Conservation (phyloP, 2,888 invertebrate species). For the Xestoiulus laeticollis region DNA sequence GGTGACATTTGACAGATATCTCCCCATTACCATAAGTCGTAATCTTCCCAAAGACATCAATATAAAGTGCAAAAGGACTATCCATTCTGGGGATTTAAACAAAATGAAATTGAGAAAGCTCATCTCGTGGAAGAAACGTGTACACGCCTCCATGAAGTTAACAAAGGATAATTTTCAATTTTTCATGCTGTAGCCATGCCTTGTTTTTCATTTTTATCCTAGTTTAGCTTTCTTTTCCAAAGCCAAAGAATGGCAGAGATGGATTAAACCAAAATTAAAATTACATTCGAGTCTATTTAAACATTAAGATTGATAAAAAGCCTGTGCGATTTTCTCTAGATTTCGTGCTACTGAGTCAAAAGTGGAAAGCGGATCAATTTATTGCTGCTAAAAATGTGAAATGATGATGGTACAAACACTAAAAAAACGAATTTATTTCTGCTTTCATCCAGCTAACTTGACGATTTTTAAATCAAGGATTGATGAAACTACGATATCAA, state of each 20-base stretch:
- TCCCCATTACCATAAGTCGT: slow-evolving; percentile 34
- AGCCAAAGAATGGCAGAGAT: background rate
- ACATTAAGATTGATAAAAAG: background rate
- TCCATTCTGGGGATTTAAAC: slow-evolving; percentile 23
- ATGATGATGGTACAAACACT: background rate
- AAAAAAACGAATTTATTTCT: background rate
- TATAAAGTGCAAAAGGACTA: background rate
- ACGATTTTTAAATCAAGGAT: background rate
- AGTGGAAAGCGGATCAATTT: background rate
- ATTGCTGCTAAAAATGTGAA: background rate
- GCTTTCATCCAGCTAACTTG: background rate
- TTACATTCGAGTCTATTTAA: background rate
- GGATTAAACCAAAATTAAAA: background rate
- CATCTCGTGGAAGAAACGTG: background rate
- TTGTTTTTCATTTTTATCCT: background rate
- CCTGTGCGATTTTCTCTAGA: background rate
- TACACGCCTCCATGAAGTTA: background rate
- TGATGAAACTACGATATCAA: background rate
- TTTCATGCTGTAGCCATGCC: background rate
- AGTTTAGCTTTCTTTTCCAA: no score
- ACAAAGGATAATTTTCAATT: background rate
- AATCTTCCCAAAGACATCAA: slow-evolving; percentile 29
- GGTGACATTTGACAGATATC: slow-evolving; percentile 37
- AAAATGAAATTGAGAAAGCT: background rate
- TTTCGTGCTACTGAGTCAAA: background rate